Evolutionary conservation across 2,113 vertebrate genomes (phyloP).

Genomic region (Mormoops blainvillei): DNA sequence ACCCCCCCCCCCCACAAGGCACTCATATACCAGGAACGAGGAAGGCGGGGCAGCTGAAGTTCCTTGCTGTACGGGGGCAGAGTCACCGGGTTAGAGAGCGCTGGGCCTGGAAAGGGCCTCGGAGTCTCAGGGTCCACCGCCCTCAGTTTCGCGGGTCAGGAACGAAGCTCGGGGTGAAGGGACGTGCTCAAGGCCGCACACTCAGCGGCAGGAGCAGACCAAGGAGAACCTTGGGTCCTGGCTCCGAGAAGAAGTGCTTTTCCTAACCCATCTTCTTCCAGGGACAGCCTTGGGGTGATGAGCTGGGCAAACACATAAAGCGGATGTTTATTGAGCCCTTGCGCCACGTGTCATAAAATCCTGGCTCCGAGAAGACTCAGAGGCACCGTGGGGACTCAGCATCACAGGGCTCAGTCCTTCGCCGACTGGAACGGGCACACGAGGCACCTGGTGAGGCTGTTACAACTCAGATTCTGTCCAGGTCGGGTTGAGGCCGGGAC

Average conservation of each 20-base stretch:
- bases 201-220: neutral
- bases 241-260: neutral
- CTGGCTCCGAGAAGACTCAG: neutral
- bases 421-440: fast-evolving
- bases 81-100: neutral
- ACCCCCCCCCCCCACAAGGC: neutral
- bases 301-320: neutral
- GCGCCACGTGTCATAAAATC: neutral
- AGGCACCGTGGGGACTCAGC: neutral
- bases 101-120: neutral
- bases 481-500: neutral
- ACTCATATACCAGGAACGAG: too few species aligned
- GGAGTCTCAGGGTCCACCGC: too few species aligned
- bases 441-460: neutral
- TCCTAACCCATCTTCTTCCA: neutral
- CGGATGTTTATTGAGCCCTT: neutral
- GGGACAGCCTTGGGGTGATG: neutral
- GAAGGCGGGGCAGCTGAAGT: neutral
- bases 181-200: neutral
- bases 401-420: neutral
- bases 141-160: neutral
- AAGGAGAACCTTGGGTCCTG: neutral
- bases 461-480: neutral
- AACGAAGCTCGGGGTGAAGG: neutral
- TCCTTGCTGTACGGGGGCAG: neutral